phyloP scores from a whole-genome alignment of 2,113 vertebrate genomes.

The Actenoides lindsayi region DNA sequence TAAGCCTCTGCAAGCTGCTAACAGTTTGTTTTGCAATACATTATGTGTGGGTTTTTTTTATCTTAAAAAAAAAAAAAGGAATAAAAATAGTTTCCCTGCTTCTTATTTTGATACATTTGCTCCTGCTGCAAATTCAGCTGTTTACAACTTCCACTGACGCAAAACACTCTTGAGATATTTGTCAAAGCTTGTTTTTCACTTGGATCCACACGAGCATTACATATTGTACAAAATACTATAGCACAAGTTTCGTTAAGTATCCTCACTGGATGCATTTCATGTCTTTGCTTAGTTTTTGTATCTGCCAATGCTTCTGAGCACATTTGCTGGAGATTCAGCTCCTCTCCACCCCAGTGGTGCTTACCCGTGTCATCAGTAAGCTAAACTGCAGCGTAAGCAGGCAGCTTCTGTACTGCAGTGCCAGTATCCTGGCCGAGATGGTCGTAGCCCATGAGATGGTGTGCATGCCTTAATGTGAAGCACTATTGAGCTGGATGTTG shows the following conservation, averaged over 20 bases:
- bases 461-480: neutral
- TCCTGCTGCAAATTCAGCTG: neutral
- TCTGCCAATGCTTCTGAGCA: neutral
- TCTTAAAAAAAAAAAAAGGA: neutral
- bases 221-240: neutral
- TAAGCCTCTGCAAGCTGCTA: neutral
- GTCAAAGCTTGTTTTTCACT: slow-evolving; percentile 51
- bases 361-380: fast-evolving
- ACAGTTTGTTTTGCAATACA: neutral
- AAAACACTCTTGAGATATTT: slow-evolving; percentile 47
- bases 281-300: neutral
- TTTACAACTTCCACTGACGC: slow-evolving; percentile 6
- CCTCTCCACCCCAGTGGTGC: neutral
- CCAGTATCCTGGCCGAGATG: neutral
- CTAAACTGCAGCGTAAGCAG: fast-evolving
- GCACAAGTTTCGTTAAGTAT: neutral
- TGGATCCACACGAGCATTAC: neutral
- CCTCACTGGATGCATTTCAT: neutral
- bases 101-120: neutral
- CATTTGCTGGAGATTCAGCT: neutral
- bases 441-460: fast-evolving
- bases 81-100: neutral
- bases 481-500: neutral
- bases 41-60: neutral
- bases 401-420: neutral